Percentiles rank a stretch among this genome's conserved stretches.
These are phyloP conservation scores for Cottus gobio DNA, from an alignment of 2,113 vertebrate genomes.

Conservation along the genomic window DNA sequence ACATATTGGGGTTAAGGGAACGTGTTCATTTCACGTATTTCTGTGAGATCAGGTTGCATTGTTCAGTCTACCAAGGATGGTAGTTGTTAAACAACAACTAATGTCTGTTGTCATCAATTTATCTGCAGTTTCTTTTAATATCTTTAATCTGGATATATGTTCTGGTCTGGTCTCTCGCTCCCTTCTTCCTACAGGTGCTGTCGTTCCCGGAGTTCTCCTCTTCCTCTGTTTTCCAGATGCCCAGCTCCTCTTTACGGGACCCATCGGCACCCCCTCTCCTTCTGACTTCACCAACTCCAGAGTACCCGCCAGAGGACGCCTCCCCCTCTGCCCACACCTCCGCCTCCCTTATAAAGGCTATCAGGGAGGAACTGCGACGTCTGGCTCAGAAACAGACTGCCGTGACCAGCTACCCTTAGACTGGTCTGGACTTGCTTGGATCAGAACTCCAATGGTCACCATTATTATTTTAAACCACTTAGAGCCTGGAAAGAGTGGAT, in stretches of 20 bases:
- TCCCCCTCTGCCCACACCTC: conserved; percentile 92
- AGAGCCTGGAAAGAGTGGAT: conserved; percentile 74
- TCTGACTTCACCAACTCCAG: conserved; percentile 86
- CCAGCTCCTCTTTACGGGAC: conserved; percentile 89
- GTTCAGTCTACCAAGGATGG: background rate
- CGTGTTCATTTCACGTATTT: too few species aligned
- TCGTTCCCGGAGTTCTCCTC: conserved; percentile 93
- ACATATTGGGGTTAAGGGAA: too few species aligned
- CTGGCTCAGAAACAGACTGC: conserved; percentile 94
- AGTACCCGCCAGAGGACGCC: conserved; percentile 91
- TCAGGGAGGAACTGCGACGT: conserved; percentile 97
- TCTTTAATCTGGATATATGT: background rate
- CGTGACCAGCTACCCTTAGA: conserved; percentile 89
- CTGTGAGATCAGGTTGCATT: too few species aligned
- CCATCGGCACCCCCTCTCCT: conserved; percentile 89
- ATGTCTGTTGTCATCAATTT: background rate
- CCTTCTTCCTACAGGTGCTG: conserved; percentile 83
- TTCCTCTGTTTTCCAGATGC: conserved; percentile 93
- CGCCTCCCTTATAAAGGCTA: conserved; percentile 97
- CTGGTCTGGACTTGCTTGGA: conserved; percentile 69
- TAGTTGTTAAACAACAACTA: background rate
- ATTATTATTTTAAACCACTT: conserved; percentile 39
- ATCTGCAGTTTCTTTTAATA: background rate
- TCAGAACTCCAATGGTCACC: conserved; percentile 42
- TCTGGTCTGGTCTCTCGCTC: conserved; percentile 53